Conservation (phyloP, 2,797 vertebrate genomes). For the Cercopithecus neglectus region DNA sequence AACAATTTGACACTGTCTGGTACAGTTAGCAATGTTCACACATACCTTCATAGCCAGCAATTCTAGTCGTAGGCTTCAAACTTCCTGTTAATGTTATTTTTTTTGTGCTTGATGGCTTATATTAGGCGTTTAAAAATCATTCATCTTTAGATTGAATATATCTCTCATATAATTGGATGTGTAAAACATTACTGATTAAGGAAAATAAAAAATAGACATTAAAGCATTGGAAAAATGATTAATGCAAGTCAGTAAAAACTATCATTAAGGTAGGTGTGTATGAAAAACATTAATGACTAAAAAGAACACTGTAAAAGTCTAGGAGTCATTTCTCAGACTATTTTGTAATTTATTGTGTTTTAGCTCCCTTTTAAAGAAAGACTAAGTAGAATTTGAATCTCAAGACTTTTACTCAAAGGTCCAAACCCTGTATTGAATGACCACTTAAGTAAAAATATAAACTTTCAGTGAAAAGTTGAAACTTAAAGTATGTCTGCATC, state of each 20-base stretch:
- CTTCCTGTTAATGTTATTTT: background rate
- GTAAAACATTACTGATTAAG: background rate
- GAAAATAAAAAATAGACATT: background rate
- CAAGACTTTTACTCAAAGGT: background rate
- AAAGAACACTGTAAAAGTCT: background rate
- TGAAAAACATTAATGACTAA: background rate
- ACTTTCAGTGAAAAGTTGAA: background rate
- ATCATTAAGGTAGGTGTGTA: background rate
- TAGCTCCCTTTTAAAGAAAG: background rate
- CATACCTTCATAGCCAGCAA: background rate
- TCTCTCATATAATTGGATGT: background rate
- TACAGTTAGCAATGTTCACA: background rate
- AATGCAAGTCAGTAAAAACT: background rate
- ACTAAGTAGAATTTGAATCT: background rate
- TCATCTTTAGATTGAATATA: background rate
- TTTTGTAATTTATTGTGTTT: background rate
- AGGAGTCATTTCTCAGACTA: background rate
- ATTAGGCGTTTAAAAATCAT: background rate
- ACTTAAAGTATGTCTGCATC: background rate
- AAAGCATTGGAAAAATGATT: background rate
- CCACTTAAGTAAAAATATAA: background rate
- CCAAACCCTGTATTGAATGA: background rate
- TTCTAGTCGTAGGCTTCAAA: background rate
- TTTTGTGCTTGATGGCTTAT: background rate
- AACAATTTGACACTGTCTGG: background rate